Evolutionary conservation across 2,888 invertebrate genomes (phyloP).

Genomic region (Leucoma salicis): DNA sequence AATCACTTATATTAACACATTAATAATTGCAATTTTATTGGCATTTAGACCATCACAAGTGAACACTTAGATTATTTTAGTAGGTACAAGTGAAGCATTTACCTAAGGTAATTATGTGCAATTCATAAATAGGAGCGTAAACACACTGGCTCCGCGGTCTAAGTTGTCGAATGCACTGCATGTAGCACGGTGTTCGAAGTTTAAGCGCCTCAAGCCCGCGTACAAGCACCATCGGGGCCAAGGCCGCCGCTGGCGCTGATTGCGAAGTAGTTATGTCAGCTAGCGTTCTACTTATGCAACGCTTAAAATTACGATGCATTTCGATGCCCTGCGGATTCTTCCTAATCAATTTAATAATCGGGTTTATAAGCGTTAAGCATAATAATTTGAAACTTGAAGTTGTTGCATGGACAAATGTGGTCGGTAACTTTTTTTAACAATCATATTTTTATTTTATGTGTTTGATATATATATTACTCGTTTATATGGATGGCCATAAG

Average conservation of each 20-base stretch:
- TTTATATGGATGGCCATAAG: no score
- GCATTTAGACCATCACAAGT: no score
- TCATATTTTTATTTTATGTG: no score
- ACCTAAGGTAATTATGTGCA: conserved; percentile 35
- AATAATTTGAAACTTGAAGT: no score
- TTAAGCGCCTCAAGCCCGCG: conserved; percentile 30
- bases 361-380: no score
- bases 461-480: no score
- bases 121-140: conserved; percentile 32
- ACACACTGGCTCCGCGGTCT: conserved; percentile 48
- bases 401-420: no score
- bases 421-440: not conserved
- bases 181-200: conserved; percentile 18
- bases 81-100: no score
- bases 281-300: conserved; percentile 79
- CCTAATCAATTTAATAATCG: conserved; percentile 15
- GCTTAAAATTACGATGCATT: conserved; percentile 66
- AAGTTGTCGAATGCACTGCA: conserved; percentile 42
- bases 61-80: no score
- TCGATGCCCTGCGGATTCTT: conserved; percentile 58
- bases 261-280: conserved; percentile 78
- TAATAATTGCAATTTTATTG: no score
- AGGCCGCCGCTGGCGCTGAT: conserved; percentile 60
- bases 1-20: no score
- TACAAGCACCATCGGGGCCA: conserved; percentile 61